Percentiles rank a stretch among this genome's conserved stretches.
Evolutionary conservation across 2,888 invertebrate genomes (phyloP).

Genomic region (Phyllotreta cruciferae): DNA sequence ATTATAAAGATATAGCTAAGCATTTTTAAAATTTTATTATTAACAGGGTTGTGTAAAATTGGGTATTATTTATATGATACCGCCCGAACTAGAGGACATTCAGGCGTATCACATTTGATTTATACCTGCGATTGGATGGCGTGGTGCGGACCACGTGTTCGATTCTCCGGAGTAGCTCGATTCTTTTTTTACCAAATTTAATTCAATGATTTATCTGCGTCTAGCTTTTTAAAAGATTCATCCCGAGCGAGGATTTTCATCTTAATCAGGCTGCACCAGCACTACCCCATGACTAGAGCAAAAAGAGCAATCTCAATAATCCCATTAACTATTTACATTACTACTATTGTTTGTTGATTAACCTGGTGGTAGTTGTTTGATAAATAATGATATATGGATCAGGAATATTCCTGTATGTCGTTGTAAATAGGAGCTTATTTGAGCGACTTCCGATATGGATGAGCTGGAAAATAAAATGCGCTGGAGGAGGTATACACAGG

Average conservation of each 20-base stretch:
- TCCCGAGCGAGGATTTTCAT: not conserved
- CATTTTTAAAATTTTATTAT: not conserved
- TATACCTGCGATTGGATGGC: not conserved
- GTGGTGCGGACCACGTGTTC: constrained; percentile 10
- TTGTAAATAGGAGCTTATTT: no score
- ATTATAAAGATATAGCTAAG: no score
- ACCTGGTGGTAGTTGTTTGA: not conserved
- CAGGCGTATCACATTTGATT: constrained; percentile 10
- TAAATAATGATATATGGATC: not conserved
- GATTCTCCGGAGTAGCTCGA: constrained; percentile 2
- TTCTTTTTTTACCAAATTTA: constrained; percentile 1
- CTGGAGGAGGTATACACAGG: constrained; percentile 7
- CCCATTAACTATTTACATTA: no score
- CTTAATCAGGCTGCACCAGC: no score
- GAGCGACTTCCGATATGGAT: not conserved
- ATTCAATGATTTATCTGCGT: constrained; percentile 8
- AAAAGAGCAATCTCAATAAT: not conserved
- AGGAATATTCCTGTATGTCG: no score
- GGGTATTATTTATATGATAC: not conserved
- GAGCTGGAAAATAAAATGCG: constrained; percentile 5
- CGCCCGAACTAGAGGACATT: not conserved
- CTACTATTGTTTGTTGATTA: no score
- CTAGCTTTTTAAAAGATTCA: constrained; percentile 6
- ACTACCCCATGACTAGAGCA: no score
- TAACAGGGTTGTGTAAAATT: not conserved